Conservation (phyloP, 2,888 invertebrate genomes). For the Trypoxylon attenuatum region DNA sequence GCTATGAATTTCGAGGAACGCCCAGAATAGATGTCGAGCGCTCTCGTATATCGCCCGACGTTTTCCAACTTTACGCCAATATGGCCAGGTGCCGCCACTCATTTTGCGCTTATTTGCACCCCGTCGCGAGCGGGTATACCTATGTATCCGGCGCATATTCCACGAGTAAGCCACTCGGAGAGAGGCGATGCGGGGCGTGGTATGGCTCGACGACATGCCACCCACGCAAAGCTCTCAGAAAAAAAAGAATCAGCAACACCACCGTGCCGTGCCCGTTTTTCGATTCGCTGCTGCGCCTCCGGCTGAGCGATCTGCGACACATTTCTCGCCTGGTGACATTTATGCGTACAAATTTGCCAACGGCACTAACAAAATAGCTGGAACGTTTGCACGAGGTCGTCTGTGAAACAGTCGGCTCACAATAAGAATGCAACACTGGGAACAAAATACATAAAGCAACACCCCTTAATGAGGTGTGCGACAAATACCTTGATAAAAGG, state of each 20-base stretch:
- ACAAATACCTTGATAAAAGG: no score
- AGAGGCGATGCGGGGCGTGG: neutral
- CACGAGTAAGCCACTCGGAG: neutral
- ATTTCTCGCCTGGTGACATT: no score
- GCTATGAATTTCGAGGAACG: conserved; percentile 27
- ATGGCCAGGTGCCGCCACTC: conserved; percentile 59
- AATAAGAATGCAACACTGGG: no score
- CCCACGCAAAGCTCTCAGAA: neutral
- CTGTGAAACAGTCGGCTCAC: no score
- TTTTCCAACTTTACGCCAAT: conserved; percentile 66
- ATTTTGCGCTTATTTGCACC: conserved; percentile 67
- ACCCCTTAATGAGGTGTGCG: no score
- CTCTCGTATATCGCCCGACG: conserved; percentile 45
- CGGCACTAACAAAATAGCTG: no score
- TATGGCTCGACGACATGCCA: neutral
- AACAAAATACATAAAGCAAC: no score
- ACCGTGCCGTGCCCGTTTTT: neutral
- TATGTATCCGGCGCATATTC: conserved; percentile 3
- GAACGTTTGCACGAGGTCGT: no score
- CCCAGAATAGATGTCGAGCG: conserved; percentile 48
- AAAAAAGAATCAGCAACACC: neutral
- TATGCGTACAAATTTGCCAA: no score
- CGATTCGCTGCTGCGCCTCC: neutral
- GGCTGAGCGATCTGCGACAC: neutral
- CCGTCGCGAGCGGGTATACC: conserved; percentile 23